phyloP scores from a whole-genome alignment of 2,888 invertebrate genomes.

The Aporophyla lueneburgensis region DNA sequence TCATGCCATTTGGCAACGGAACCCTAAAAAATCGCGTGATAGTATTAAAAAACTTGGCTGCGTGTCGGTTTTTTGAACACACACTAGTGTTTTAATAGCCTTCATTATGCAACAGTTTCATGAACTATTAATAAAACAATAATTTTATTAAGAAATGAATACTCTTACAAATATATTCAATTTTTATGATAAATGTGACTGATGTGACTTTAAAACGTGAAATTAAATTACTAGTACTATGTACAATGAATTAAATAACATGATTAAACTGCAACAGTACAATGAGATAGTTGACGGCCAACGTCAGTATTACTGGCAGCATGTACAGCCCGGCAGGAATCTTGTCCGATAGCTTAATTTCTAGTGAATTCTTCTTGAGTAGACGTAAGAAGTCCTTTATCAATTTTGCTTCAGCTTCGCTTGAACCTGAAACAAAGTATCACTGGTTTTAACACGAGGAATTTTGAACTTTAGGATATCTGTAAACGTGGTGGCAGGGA shows the following conservation, averaged over 20 bases:
- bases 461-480: not conserved
- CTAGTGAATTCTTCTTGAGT: not conserved
- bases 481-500: too few species aligned
- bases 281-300: slow-evolving; percentile 14
- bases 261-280: slow-evolving; percentile 41
- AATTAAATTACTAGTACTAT: too few species aligned
- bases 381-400: slow-evolving; percentile 20
- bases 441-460: not conserved
- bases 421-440: not conserved
- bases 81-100: too few species aligned
- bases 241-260: slow-evolving; percentile 10
- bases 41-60: too few species aligned
- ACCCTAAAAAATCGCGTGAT: too few species aligned
- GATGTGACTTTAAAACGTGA: not conserved
- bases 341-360: not conserved
- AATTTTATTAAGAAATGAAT: not conserved
- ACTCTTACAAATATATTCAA: too few species aligned
- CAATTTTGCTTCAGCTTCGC: slow-evolving; percentile 6
- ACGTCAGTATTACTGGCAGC: not conserved
- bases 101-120: too few species aligned
- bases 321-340: slow-evolving; percentile 7
- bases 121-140: not conserved
- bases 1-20: too few species aligned
- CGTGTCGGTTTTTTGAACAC: too few species aligned
- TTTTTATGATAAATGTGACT: too few species aligned